Percentiles rank a stretch among this genome's conserved stretches.
These are phyloP conservation scores for Noctua comes DNA, from an alignment of 2,888 invertebrate genomes.

Conservation along the genomic window DNA sequence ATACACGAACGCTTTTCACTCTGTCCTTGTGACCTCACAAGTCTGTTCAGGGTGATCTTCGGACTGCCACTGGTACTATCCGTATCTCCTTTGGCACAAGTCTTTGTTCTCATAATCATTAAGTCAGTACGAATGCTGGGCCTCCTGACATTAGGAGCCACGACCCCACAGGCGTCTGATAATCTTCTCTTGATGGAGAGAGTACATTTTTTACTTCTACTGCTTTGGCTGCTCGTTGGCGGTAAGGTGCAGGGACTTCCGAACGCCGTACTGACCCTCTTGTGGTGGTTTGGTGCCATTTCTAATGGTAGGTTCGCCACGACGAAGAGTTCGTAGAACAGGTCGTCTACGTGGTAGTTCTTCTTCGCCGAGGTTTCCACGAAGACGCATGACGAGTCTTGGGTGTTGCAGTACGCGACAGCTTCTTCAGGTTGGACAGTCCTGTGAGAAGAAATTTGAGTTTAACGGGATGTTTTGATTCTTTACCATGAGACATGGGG, in stretches of 20 bases:
- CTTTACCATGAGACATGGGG: neutral
- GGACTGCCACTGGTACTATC: slow-evolving; percentile 91
- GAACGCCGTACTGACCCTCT: slow-evolving; percentile 94
- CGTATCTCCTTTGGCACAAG: slow-evolving; percentile 93
- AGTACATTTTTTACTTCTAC: slow-evolving; percentile 93
- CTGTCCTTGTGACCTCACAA: slow-evolving; percentile 85
- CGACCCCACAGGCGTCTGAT: slow-evolving; percentile 96
- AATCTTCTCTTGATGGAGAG: slow-evolving; percentile 95
- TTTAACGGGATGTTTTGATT: neutral
- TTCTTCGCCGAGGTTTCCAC: slow-evolving; percentile 96
- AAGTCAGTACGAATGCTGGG: slow-evolving; percentile 97
- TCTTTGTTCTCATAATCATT: slow-evolving; percentile 96
- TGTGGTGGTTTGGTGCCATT: slow-evolving; percentile 97
- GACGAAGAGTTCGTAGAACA: slow-evolving; percentile 95
- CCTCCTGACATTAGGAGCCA: slow-evolving; percentile 96
- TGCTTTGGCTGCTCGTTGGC: slow-evolving; percentile 92
- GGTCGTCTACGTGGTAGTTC: slow-evolving; percentile 95
- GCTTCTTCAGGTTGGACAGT: slow-evolving; percentile 95
- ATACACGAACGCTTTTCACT: slow-evolving; percentile 86
- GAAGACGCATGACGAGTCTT: slow-evolving; percentile 94
- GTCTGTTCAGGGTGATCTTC: slow-evolving; percentile 87
- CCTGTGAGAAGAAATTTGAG: slow-evolving; percentile 81
- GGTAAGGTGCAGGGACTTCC: slow-evolving; percentile 94
- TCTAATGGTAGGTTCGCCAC: slow-evolving; percentile 95
- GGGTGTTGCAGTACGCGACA: slow-evolving; percentile 93